Conservation (phyloP, 2,888 invertebrate genomes). For the Hybos culiciformis region DNA sequence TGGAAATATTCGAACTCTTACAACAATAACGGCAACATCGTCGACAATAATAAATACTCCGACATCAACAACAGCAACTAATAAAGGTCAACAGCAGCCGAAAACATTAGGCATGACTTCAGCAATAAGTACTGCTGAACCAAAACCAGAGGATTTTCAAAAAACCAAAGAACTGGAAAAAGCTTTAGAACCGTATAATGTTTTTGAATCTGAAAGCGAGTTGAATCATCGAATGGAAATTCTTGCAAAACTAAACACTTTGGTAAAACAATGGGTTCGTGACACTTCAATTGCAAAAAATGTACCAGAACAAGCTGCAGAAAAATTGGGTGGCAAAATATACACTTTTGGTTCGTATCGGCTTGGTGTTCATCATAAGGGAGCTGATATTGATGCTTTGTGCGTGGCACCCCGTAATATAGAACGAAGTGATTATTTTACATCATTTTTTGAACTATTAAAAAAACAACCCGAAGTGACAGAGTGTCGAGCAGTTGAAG, state of each 20-base stretch:
- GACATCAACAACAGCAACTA: constrained; percentile 4
- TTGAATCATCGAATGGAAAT: constrained; percentile 80
- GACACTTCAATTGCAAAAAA: constrained; percentile 79
- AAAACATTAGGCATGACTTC: constrained; percentile 72
- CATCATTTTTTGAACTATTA: constrained; percentile 83
- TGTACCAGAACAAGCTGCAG: constrained; percentile 82
- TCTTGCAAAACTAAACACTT: constrained; percentile 67
- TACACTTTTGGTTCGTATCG: constrained; percentile 99
- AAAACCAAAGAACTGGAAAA: constrained; percentile 58
- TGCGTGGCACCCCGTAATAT: constrained; percentile 97
- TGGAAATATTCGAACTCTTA: constrained; percentile 4
- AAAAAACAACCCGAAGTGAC: constrained; percentile 75
- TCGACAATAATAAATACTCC: constrained; percentile 8
- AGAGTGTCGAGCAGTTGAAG: constrained; percentile 82
- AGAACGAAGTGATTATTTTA: constrained; percentile 85
- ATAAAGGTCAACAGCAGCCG: not conserved
- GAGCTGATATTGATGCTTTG: constrained; percentile 97
- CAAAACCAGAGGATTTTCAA: constrained; percentile 55
- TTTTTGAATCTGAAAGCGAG: constrained; percentile 83
- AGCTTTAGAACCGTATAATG: constrained; percentile 68
- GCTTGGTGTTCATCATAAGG: constrained; percentile 89
- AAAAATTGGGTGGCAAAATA: constrained; percentile 91
- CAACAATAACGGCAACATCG: not conserved
- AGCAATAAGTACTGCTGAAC: constrained; percentile 78
- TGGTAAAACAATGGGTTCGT: constrained; percentile 90